phyloP scores from a whole-genome alignment of 2,797 vertebrate species.

The Natrix natrix region DNA sequence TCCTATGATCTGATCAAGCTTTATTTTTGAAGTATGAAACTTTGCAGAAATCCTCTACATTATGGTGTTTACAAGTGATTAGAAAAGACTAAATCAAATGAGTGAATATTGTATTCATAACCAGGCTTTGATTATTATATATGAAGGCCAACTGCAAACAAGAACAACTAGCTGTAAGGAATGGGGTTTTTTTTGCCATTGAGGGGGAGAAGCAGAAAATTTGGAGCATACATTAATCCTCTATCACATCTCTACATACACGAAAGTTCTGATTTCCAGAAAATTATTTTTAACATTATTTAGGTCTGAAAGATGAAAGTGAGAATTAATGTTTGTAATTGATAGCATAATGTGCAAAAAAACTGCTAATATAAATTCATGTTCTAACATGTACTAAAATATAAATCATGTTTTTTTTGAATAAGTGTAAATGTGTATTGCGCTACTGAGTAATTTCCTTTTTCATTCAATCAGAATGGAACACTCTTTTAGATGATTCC shows the following conservation, averaged over 20 bases:
- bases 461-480: background rate
- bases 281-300: slow-evolving; percentile 8
- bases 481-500: background rate
- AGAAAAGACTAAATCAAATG: background rate
- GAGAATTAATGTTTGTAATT: slow-evolving; percentile 36
- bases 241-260: background rate
- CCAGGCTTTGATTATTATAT: background rate
- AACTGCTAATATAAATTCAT: slow-evolving; percentile 32
- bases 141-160: background rate
- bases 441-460: background rate
- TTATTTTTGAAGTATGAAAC: background rate
- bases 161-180: background rate
- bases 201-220: background rate
- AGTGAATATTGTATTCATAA: background rate
- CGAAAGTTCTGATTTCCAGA: background rate
- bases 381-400: slow-evolving; percentile 4
- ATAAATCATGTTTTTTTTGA: slow-evolving; percentile 23
- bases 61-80: background rate
- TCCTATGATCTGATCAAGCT: background rate
- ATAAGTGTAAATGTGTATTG: slow-evolving; percentile 24
- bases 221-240: background rate
- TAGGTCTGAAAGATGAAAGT: slow-evolving; percentile 7
- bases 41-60: background rate
- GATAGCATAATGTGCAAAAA: slow-evolving; percentile 17
- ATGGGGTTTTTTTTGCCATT: background rate